Percentiles rank a stretch among this genome's conserved stretches.
Conservation (phyloP, 2,888 invertebrate species). For the Agonopterix arenella region DNA sequence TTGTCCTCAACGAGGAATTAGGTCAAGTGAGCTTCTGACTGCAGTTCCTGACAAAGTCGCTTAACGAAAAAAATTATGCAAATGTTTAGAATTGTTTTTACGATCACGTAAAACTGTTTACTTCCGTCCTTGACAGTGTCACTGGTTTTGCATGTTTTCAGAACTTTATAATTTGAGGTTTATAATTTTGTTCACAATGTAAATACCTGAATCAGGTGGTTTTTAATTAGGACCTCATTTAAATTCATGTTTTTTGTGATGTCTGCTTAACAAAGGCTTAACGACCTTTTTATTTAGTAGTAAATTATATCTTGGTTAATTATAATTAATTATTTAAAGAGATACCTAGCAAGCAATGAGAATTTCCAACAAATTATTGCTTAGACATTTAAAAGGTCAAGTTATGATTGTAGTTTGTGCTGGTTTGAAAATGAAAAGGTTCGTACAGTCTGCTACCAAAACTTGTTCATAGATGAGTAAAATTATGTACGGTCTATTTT, state of each 20-base stretch:
- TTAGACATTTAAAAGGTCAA: not conserved
- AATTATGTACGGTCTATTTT: no score
- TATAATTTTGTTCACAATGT: conserved; percentile 18
- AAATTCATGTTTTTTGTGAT: no score
- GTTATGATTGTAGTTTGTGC: not conserved
- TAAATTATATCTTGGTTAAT: no score
- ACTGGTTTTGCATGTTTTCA: conserved; percentile 26
- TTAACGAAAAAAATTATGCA: conserved; percentile 14
- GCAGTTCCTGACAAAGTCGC: conserved; percentile 1
- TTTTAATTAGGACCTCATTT: not conserved
- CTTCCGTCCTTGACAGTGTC: conserved; percentile 21
- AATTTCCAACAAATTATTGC: not conserved
- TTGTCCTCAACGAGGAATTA: not conserved
- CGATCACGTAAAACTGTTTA: conserved; percentile 10
- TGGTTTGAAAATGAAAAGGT: not conserved
- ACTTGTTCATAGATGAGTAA: no score
- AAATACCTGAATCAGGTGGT: not conserved
- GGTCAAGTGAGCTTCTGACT: conserved; percentile 6
- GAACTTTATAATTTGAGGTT: conserved; percentile 17
- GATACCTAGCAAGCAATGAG: no score
- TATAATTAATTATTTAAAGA: no score
- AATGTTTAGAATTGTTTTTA: conserved; percentile 13
- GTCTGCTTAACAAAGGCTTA: no score
- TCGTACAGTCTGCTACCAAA: not conserved
- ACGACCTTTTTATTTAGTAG: no score